Base-by-base conservation (phyloP, 2,797 vertebrate species). In the Lepus oiostolus region DNA sequence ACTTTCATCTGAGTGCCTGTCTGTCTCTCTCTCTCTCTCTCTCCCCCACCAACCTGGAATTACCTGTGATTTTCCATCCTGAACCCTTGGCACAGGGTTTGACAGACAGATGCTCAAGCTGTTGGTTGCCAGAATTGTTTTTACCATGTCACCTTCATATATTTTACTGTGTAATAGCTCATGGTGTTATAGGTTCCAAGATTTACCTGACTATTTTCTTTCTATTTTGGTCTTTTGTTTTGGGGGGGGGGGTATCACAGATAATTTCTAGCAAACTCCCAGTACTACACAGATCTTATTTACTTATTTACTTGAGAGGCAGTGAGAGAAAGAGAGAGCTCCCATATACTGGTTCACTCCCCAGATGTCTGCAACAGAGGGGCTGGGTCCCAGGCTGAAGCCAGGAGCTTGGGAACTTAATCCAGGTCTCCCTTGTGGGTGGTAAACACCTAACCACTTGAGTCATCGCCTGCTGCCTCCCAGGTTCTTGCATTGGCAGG, bases 81-180 rank as follows among this genome's bases (percentile, higher is more conserved):
- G 85, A 85, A 28, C 42, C 26, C 47, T 70, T 4, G 47, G 28
- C 13, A 71, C 7, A 30, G 72, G 24, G 26, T 85, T 71, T 77
- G 58, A 90, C 21, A 76, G 26, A 72, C 19, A 79, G 16, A 42
- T 65, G 14, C 50, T 68, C 63, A 76, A 71, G 62, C 54, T 38
- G 38, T 30, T 79, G 21, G 63, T 2, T 54, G 50, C 42, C 32
- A 74, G 58, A 62, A 6, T 62, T 47, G 14, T 65, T 92, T 75
- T 50, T 38, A 8, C n/a, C 75, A 32, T 60, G 63, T 79, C 75
- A 95, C 16, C 85, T 96, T 82, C 30, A 80, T 88, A 93, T 84
- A 42, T 42, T 77, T 3, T 28, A 42, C 35, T 75, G n/a, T 0
- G 35, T 88, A 81, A 22, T 79, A 91, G 42, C 68, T 85, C 35